Conservation (phyloP, 2,797 vertebrate genomes). For the Catostomus latipinnis region DNA sequence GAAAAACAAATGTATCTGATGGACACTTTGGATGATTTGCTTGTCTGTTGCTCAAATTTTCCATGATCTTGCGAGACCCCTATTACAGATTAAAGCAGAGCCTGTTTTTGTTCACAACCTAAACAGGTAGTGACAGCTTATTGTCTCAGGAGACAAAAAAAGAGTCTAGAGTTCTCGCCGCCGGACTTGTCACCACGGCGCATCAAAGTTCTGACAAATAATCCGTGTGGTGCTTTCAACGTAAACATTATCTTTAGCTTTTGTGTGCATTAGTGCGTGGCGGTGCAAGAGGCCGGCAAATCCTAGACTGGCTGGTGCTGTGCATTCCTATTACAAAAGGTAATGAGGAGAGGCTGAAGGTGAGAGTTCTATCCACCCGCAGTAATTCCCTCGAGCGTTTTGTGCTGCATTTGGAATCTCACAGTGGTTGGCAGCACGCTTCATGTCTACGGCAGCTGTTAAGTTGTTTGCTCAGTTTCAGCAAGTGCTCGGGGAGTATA, state of each 20-base stretch:
- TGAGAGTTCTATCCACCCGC: constrained; percentile 51
- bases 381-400: constrained; percentile 52
- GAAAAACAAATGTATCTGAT: constrained; percentile 63
- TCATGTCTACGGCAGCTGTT: constrained; percentile 52
- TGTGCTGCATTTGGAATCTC: constrained; percentile 46
- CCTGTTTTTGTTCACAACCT: constrained; percentile 54
- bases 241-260: constrained; percentile 44
- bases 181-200: background rate
- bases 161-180: constrained; percentile 40
- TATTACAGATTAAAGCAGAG: constrained; percentile 70
- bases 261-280: constrained; percentile 13
- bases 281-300: constrained; percentile 31
- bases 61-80: constrained; percentile 60
- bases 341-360: constrained; percentile 60
- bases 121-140: constrained; percentile 73
- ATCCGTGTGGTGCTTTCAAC: constrained; percentile 17
- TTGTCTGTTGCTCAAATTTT: constrained; percentile 71
- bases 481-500: constrained; percentile 28
- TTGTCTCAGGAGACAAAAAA: constrained; percentile 55
- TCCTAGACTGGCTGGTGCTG: constrained; percentile 27
- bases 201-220: constrained; percentile 19
- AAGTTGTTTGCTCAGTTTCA: constrained; percentile 33
- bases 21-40: constrained; percentile 69
- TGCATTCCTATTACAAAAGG: constrained; percentile 55
- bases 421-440: constrained; percentile 36